Evolutionary conservation across 1,140 invertebrate genomes (phyloP).

Genomic region (Drosophila murphyi): DNA sequence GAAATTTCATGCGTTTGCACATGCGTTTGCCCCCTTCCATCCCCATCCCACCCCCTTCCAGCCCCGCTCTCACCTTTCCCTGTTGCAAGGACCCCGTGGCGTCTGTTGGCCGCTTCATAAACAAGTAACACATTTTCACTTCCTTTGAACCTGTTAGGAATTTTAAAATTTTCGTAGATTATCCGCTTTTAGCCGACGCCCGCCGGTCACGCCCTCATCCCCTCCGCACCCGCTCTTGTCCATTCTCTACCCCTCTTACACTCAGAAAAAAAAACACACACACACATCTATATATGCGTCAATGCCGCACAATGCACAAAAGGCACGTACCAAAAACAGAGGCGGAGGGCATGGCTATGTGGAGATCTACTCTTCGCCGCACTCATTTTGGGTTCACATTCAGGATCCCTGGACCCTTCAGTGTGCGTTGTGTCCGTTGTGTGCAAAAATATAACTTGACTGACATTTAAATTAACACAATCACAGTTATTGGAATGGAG

Average conservation of each 20-base stretch:
- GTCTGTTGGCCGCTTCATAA: conserved; percentile 55
- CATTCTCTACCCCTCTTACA: too few species aligned
- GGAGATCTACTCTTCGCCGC: conserved; percentile 28
- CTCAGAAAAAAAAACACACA: conserved; percentile 5
- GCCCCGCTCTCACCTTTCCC: neutral
- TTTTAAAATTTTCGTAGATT: conserved; percentile 79
- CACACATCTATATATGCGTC: conserved; percentile 36
- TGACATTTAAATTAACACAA: conserved; percentile 83
- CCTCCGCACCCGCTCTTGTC: neutral
- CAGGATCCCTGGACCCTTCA: conserved; percentile 41
- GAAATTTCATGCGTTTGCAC: conserved; percentile 82
- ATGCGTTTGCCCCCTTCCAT: conserved; percentile 60
- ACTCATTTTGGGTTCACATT: conserved; percentile 28
- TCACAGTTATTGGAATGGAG: conserved; percentile 81
- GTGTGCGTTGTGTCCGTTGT: conserved; percentile 43
- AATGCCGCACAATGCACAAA: conserved; percentile 77
- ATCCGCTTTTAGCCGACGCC: conserved; percentile 70
- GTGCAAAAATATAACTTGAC: conserved; percentile 81
- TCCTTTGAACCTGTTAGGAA: conserved; percentile 80
- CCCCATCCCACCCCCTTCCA: neutral
- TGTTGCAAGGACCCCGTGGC: conserved; percentile 24
- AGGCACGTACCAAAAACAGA: conserved; percentile 69
- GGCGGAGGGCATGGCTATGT: neutral
- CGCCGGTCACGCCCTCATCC: conserved; percentile 50
- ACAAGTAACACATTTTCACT: conserved; percentile 83